phyloP scores from a whole-genome alignment of 1,140 invertebrate species.

The Druon quercuslanigerum region DNA sequence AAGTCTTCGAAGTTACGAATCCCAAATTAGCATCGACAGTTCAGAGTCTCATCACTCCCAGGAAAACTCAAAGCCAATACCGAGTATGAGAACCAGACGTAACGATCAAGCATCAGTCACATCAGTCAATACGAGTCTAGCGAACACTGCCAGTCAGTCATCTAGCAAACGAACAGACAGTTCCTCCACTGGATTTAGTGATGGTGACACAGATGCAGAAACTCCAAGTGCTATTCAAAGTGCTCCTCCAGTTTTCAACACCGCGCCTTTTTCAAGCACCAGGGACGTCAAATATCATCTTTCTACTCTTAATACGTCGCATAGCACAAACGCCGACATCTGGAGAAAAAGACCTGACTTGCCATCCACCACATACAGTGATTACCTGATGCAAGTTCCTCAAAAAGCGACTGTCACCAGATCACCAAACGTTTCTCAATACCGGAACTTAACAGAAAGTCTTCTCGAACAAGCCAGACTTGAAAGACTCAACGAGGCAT shows the following conservation, averaged over 20 bases:
- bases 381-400: constrained; percentile 57
- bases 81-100: constrained; percentile 67
- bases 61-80: constrained; percentile 69
- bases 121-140: constrained; percentile 52
- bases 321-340: constrained; percentile 68
- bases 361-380: constrained; percentile 52
- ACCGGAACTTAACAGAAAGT: constrained; percentile 63
- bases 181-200: constrained; percentile 73
- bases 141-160: constrained; percentile 58
- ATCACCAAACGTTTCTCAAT: constrained; percentile 67
- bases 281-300: constrained; percentile 62
- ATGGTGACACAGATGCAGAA: constrained; percentile 75
- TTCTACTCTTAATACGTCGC: constrained; percentile 50
- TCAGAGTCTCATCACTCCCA: constrained; percentile 69
- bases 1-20: constrained; percentile 74
- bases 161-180: constrained; percentile 69
- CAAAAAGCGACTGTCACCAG: constrained; percentile 68
- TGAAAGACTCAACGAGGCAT: constrained; percentile 64
- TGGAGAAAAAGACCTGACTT: constrained; percentile 65
- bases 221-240: constrained; percentile 68
- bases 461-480: constrained; percentile 63
- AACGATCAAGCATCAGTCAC: constrained; percentile 58
- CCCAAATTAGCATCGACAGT: constrained; percentile 72
- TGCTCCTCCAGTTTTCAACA: constrained; percentile 70
- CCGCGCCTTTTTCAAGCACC: constrained; percentile 59